A percentile compares a stretch with the other conserved stretches of the same genome.
Conservation (phyloP, 1,140 invertebrate species). For the Teleogryllus occipitalis region DNA sequence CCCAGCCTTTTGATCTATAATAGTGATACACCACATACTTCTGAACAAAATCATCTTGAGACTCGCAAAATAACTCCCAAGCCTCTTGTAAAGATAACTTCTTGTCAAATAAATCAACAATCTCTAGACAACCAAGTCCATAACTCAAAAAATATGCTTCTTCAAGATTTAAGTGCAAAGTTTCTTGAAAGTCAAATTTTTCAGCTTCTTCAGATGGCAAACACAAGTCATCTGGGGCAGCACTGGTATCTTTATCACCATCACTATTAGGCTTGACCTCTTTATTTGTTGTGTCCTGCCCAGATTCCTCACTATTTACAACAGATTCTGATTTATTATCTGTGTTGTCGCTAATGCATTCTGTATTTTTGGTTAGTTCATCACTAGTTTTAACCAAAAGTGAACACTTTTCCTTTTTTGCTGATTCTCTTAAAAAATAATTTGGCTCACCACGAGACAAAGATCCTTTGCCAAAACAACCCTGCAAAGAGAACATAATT, state of each 20-base stretch:
- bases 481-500: conserved; percentile 32
- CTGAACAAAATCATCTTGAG: conserved; percentile 55
- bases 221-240: too few relatives aligned
- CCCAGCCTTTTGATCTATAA: conserved; percentile 80
- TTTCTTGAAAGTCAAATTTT: conserved; percentile 50
- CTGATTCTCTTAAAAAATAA: conserved; percentile 18
- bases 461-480: conserved; percentile 65
- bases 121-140: conserved; percentile 61
- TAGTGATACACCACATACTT: conserved; percentile 79
- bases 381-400: too few relatives aligned
- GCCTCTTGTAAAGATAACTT: conserved; percentile 46
- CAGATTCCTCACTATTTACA: too few relatives aligned
- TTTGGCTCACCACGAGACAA: conserved; percentile 50
- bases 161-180: conserved; percentile 55
- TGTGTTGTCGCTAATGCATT: too few relatives aligned
- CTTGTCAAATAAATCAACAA: conserved; percentile 47
- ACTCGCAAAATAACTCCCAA: conserved; percentile 54
- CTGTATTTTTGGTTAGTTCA: too few relatives aligned
- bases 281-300: too few relatives aligned
- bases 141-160: conserved; percentile 75
- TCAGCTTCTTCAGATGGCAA: conserved; percentile 29
- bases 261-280: too few relatives aligned
- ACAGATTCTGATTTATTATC: too few relatives aligned
- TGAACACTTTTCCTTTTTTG: too few relatives aligned
- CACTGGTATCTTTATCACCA: too few relatives aligned